Evolutionary conservation across 1,140 invertebrate genomes (phyloP), one percentile per base, ranked within the genome.

Genomic region (Drosophila auraria): DNA sequence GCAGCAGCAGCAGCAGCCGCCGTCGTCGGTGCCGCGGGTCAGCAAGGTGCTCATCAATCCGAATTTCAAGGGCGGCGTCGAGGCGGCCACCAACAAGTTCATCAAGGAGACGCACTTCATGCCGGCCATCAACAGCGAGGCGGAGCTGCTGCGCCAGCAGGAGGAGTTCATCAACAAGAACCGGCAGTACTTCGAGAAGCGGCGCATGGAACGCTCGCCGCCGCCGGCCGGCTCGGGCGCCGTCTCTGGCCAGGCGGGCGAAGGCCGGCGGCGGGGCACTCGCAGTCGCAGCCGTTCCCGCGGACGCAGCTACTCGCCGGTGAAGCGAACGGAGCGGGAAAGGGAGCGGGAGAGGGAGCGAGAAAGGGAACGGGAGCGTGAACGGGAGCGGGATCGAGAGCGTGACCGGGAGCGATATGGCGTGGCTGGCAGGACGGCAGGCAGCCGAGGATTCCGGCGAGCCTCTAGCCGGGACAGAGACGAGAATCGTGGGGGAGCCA

Each of bases 121-220:
- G 80, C 81, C 87, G 30, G 80, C 86, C 25, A 92, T 93, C 40
- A 92, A 84, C 58, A 84, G 82, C 33, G 92, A 93, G 25, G 91
- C 84, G 8, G 92, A 93, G 63, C 51, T 93, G 38, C 58, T 92
- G 53, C 91, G 92, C 3, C 92, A 93, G 68, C 92, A 93, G 74
- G 92, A 93, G 69, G 92, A 93, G 70, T 93, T 93, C 53, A 93
- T 93, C 45, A 93, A 92, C 50, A 91, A 93, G 74, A 93, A 93
- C 79, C 78, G 89, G 15, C 83, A 93, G 42, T 91, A 93, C 53
- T 92, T 93, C 23, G 92, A 93, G 60, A 93, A 93, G 69, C 78
- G 92, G 5, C 79, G 92, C 20, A 78, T 92, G 84, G 91, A 92
- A 40, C 79, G 92, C 14, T 87, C 89, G 7, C 82, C 87, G 1